Conservation (phyloP, 2,797 vertebrate species). For the Brotula barbata region DNA sequence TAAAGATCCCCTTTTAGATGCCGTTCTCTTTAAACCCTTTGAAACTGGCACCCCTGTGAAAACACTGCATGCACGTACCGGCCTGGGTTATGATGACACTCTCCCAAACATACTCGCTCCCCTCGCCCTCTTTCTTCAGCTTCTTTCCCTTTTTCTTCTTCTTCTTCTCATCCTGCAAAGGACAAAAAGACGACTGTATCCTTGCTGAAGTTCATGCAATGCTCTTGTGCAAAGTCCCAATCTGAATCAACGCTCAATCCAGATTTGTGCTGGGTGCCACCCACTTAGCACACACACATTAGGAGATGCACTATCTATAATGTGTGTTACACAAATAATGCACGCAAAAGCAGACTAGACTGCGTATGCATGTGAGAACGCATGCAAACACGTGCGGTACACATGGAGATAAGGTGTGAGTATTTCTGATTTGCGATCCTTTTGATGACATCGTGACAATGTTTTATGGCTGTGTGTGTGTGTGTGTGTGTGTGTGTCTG, state of each 20-base stretch:
- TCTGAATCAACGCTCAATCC: too few relatives aligned
- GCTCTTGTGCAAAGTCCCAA: too few relatives aligned
- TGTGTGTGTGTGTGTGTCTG: too few relatives aligned
- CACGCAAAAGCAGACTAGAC: too few relatives aligned
- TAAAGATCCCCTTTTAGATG: too few relatives aligned
- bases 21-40: too few relatives aligned
- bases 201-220: background rate
- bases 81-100: conserved; percentile 13
- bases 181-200: background rate
- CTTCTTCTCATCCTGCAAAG: conserved; percentile 66
- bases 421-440: background rate
- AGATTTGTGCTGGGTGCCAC: too few relatives aligned
- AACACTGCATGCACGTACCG: conserved; percentile 39
- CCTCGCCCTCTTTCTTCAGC: conserved; percentile 28
- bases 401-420: background rate
- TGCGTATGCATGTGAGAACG: background rate
- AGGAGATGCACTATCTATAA: too few relatives aligned
- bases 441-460: background rate
- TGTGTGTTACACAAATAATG: too few relatives aligned
- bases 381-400: background rate
- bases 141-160: conserved; percentile 41
- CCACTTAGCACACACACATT: too few relatives aligned
- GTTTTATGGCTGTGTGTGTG: background rate
- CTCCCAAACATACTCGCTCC: conserved; percentile 35
- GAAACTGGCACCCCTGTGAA: too few relatives aligned